Conservation (phyloP, 2,797 vertebrate genomes). For the Petrocephalus schoutedeni region DNA sequence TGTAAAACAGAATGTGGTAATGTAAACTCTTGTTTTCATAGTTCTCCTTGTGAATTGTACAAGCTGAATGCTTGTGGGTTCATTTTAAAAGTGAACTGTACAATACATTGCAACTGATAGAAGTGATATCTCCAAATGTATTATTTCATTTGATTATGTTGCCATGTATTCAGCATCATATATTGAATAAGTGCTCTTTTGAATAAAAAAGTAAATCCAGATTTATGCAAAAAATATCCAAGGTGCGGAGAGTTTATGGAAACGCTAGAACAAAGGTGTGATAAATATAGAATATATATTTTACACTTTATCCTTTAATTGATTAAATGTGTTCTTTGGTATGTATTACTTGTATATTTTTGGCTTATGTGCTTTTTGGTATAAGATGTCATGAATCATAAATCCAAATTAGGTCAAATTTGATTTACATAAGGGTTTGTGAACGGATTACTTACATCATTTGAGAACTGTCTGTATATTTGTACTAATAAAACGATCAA, state of each 20-base stretch:
- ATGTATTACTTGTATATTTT: not conserved
- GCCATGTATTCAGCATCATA: not conserved
- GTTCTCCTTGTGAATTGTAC: not conserved
- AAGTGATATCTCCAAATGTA: not conserved
- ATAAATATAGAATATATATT: not conserved
- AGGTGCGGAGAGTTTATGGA: not conserved
- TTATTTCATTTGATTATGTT: not conserved
- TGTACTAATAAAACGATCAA: constrained; percentile 7
- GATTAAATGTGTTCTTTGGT: not conserved
- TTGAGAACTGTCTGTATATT: not conserved
- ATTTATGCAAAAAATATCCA: not conserved
- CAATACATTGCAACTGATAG: not conserved
- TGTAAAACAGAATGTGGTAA: not conserved
- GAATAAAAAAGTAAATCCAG: not conserved
- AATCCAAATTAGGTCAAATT: not conserved
- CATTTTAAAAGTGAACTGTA: not conserved
- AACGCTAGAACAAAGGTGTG: not conserved
- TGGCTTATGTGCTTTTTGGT: not conserved
- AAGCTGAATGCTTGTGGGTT: not conserved
- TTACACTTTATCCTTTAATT: not conserved
- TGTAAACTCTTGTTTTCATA: not conserved
- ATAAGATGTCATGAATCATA: not conserved
- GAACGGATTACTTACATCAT: not conserved
- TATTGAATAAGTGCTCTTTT: not conserved
- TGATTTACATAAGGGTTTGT: not conserved